A percentile compares a stretch with the other conserved stretches of the same genome.
Conservation (phyloP, 2,113 vertebrate species). For the Salvelinus namaycush region DNA sequence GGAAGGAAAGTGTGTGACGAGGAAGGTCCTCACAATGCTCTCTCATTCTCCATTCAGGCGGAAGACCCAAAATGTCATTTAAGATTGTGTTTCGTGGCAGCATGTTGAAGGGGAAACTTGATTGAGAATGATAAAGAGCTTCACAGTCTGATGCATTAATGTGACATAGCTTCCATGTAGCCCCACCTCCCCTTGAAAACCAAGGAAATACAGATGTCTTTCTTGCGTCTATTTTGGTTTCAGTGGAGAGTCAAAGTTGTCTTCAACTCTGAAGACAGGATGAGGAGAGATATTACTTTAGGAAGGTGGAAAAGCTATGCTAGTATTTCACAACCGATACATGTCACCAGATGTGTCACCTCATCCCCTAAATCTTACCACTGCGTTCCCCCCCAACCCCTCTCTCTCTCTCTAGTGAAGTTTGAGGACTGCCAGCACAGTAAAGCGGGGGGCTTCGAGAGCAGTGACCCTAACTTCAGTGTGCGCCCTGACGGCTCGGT, state of each 20-base stretch:
- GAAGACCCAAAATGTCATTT: conserved; percentile 49
- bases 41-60: conserved; percentile 30
- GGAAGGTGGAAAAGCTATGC: conserved; percentile 58
- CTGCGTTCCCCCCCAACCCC: neutral
- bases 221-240: conserved; percentile 43
- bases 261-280: neutral
- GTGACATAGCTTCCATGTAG: conserved; percentile 38
- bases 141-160: conserved; percentile 34
- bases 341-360: conserved; percentile 56
- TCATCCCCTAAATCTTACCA: conserved; percentile 35
- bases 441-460: conserved; percentile 80
- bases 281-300: conserved; percentile 40
- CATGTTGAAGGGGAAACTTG: conserved; percentile 16
- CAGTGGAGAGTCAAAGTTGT: neutral
- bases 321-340: neutral
- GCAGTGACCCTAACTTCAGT: conserved; percentile 86
- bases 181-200: conserved; percentile 40
- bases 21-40: neutral
- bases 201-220: conserved; percentile 40
- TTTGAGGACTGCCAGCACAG: conserved; percentile 85
- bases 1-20: conserved; percentile 17
- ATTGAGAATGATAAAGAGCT: neutral
- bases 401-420: conserved; percentile 75
- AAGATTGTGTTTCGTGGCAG: conserved; percentile 25
- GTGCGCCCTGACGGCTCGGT: conserved; percentile 82